phyloP scores from a whole-genome alignment of 1,140 invertebrate genomes.

The Aricia agestis region DNA sequence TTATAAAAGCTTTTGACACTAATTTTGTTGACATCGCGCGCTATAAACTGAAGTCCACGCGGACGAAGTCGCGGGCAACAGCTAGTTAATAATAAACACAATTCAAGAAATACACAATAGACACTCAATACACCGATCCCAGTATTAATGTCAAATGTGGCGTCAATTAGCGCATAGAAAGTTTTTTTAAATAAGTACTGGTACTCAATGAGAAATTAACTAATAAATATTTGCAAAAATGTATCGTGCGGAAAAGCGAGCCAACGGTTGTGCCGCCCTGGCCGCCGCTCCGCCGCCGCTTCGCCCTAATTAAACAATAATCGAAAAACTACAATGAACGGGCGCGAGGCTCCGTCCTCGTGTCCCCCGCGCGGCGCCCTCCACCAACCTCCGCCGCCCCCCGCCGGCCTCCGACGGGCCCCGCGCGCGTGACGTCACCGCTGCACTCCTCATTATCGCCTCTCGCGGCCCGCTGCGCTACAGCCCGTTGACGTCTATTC shows the following conservation, averaged over 20 bases:
- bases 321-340: constrained; percentile 75
- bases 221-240: not conserved
- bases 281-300: constrained; percentile 72
- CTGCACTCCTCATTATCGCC: constrained; percentile 71
- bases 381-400: constrained; percentile 25
- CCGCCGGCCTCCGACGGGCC: constrained; percentile 15
- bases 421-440: constrained; percentile 58
- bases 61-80: no score
- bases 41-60: no score
- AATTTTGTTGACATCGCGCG: no score
- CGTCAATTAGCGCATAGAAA: no score
- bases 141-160: no score
- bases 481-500: no score
- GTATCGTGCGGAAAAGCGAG: constrained; percentile 39
- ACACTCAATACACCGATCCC: no score
- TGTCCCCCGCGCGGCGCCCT: constrained; percentile 33
- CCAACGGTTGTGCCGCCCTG: constrained; percentile 47
- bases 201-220: no score
- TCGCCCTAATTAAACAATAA: constrained; percentile 76
- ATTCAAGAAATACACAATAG: no score
- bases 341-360: constrained; percentile 66
- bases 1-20: no score
- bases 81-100: no score
- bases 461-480: constrained; percentile 31
- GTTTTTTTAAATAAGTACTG: no score